These are phyloP conservation scores for Hyperoplus immaculatus DNA, from an alignment of 2,797 vertebrate species.

Conservation along the genomic window DNA sequence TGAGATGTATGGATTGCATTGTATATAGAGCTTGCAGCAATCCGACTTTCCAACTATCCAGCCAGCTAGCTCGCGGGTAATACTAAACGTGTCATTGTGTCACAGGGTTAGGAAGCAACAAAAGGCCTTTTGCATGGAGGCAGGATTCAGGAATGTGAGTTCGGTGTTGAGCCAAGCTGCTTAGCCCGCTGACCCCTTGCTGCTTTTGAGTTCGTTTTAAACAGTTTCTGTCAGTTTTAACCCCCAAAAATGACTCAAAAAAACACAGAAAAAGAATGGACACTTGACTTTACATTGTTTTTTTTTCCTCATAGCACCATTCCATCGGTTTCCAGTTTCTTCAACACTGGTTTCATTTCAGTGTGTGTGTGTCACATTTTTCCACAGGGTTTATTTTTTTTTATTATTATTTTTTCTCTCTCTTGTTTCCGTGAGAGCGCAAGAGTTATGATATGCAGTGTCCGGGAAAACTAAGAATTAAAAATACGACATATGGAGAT, in stretches of 20 bases:
- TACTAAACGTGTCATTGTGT: conserved; percentile 52
- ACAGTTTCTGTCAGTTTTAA: conserved; percentile 18
- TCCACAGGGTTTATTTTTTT: conserved; percentile 30
- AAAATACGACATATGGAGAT: background rate
- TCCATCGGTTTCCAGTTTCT: conserved; percentile 72
- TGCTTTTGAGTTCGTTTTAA: conserved; percentile 45
- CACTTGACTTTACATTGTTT: conserved; percentile 28
- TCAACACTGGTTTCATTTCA: conserved; percentile 36
- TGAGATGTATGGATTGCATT: conserved; percentile 47
- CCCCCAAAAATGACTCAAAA: background rate
- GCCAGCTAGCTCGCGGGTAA: conserved; percentile 17
- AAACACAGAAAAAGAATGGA: conserved; percentile 15
- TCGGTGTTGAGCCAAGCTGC: conserved; percentile 56
- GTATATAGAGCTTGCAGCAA: conserved; percentile 54
- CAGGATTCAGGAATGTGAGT: conserved; percentile 51
- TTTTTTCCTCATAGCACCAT: conserved; percentile 74
- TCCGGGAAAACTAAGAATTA: conserved; percentile 20
- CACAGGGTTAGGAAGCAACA: conserved; percentile 32
- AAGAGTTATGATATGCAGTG: conserved; percentile 14
- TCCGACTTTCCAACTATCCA: conserved; percentile 31
- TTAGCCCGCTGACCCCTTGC: conserved; percentile 56
- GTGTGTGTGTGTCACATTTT: conserved; percentile 52
- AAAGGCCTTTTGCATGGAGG: conserved; percentile 34
- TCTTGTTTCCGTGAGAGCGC: conserved; percentile 6
- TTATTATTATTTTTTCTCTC: background rate